Percentiles rank a stretch among this genome's conserved stretches.
These are phyloP conservation scores for Hipparchia sbordonii DNA, from an alignment of 2,888 invertebrate genomes.

Conservation along the genomic window DNA sequence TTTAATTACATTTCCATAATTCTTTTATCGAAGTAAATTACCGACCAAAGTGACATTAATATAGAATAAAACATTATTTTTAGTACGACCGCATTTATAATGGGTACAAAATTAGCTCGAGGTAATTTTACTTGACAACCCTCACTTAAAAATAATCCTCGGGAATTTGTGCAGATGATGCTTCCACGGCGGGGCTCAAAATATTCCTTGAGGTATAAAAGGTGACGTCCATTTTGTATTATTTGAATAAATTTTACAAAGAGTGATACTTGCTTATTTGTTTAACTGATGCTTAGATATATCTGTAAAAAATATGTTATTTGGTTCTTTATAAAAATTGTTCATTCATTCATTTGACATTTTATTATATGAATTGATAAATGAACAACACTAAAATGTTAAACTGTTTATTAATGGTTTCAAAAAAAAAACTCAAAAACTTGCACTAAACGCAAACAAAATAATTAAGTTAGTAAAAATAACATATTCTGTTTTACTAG, in stretches of 20 bases:
- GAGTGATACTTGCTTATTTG: neutral
- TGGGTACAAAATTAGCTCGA: neutral
- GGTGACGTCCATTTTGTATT: conserved; percentile 37
- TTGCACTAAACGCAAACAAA: too few relatives aligned
- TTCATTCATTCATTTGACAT: too few relatives aligned
- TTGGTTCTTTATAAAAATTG: too few relatives aligned
- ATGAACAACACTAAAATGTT: too few relatives aligned
- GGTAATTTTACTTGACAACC: conserved; percentile 8
- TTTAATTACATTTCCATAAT: neutral
- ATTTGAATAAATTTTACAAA: neutral
- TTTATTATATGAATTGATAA: too few relatives aligned
- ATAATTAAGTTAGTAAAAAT: too few relatives aligned
- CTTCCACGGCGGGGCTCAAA: conserved; percentile 6
- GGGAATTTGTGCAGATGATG: conserved; percentile 26
- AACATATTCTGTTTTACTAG: too few relatives aligned
- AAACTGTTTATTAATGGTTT: too few relatives aligned
- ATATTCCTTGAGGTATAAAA: conserved; percentile 30
- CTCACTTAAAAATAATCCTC: conserved; percentile 26
- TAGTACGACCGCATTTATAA: neutral
- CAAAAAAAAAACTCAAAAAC: too few relatives aligned
- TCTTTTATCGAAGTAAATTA: neutral
- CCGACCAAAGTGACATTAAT: neutral
- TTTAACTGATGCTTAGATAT: too few relatives aligned
- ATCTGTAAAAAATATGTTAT: too few relatives aligned
- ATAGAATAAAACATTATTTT: neutral